Percentiles rank a stretch among this genome's conserved stretches.
Conservation (phyloP, 2,888 invertebrate species). For the Sthenelais limicola region DNA sequence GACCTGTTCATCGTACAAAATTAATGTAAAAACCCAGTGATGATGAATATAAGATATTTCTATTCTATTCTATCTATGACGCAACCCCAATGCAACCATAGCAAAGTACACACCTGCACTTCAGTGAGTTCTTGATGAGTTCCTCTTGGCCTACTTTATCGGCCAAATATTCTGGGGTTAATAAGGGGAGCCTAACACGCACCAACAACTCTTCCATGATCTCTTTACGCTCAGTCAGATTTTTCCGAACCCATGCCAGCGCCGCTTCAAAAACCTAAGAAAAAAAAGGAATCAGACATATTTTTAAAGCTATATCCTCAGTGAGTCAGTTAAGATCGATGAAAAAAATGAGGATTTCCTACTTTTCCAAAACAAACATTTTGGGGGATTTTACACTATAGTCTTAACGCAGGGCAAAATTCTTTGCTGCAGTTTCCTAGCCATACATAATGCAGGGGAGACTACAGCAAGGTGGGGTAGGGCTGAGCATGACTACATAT, state of each 20-base stretch:
- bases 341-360: neutral
- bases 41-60: no score
- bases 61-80: no score
- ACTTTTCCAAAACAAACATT: neutral
- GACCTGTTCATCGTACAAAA: no score
- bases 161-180: slow-evolving; percentile 86
- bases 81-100: no score
- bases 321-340: neutral
- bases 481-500: no score
- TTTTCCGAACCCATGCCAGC: slow-evolving; percentile 86
- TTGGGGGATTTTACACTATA: neutral
- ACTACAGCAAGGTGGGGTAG: no score
- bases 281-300: neutral
- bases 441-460: no score
- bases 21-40: no score
- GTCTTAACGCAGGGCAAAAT: no score
- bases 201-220: slow-evolving; percentile 81
- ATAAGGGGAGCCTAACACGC: slow-evolving; percentile 83
- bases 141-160: slow-evolving; percentile 86
- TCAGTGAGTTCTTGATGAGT: slow-evolving; percentile 83
- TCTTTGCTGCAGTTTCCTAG: no score
- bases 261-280: slow-evolving; percentile 84
- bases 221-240: slow-evolving; percentile 76
- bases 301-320: neutral
- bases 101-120: slow-evolving; percentile 78